Evolutionary conservation across 2,113 vertebrate species (phyloP).

Genomic region (Caranx melampygus): DNA sequence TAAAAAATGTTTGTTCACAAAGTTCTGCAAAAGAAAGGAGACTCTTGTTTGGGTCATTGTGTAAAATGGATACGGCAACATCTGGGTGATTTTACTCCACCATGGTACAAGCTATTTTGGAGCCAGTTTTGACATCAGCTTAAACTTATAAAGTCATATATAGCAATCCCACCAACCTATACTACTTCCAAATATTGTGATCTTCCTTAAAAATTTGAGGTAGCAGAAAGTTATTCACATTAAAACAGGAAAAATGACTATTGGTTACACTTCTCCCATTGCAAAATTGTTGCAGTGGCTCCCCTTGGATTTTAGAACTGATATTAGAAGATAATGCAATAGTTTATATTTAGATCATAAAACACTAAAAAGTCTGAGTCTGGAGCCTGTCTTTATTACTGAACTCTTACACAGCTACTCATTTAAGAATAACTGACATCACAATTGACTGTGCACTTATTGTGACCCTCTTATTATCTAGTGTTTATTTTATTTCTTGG

Average conservation of each 20-base stretch:
- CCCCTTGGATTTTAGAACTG: background rate
- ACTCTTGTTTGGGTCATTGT: too few relatives aligned
- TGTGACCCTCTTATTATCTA: background rate
- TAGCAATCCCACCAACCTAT: background rate
- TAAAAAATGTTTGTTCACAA: background rate
- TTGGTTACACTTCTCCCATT: background rate
- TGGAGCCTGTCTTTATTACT: background rate
- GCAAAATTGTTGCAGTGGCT: background rate
- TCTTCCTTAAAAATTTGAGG: too few relatives aligned
- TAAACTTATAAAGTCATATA: too few relatives aligned
- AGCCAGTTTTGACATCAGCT: too few relatives aligned
- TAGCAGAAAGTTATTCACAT: background rate
- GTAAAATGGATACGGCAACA: too few relatives aligned
- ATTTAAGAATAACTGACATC: too few relatives aligned
- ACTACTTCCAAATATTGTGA: too few relatives aligned
- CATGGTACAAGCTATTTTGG: too few relatives aligned
- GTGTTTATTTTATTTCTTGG: background rate
- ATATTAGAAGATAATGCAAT: background rate
- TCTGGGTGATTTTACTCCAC: too few relatives aligned
- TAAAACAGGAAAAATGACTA: too few relatives aligned
- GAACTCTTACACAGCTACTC: background rate
- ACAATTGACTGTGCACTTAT: too few relatives aligned
- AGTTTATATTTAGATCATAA: background rate
- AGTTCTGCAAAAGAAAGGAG: too few relatives aligned
- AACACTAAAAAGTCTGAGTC: background rate